A percentile compares a stretch with the other conserved stretches of the same genome.
phyloP scores from a whole-genome alignment of 2,888 invertebrate species.

The Belgica antarctica region DNA sequence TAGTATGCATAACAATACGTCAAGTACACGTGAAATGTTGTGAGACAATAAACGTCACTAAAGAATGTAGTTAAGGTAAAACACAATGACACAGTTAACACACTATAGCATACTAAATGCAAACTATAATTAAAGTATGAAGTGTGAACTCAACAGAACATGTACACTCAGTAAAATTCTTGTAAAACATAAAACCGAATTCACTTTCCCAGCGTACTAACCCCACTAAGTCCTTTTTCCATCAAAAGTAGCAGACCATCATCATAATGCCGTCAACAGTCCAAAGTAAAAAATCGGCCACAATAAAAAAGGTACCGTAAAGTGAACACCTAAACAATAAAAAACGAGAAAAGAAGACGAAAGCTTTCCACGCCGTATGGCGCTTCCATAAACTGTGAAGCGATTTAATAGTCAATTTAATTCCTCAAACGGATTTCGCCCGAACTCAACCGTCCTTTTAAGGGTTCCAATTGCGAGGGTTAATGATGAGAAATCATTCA shows the following conservation, averaged over 20 bases:
- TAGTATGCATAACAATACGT: too few species aligned
- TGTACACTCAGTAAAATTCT: too few species aligned
- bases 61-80: too few species aligned
- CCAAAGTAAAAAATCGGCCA: not conserved
- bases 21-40: too few species aligned
- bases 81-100: too few species aligned
- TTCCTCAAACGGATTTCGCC: conserved; percentile 19
- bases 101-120: too few species aligned
- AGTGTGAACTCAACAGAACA: too few species aligned
- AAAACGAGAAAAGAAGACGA: conserved; percentile 9
- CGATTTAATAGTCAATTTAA: conserved; percentile 26
- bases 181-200: too few species aligned
- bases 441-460: not conserved
- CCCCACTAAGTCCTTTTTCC: not conserved
- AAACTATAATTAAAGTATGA: too few species aligned
- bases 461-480: not conserved
- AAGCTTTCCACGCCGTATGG: conserved; percentile 13
- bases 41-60: too few species aligned
- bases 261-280: conserved; percentile 9
- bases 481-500: conserved; percentile 22
- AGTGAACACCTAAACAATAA: too few species aligned
- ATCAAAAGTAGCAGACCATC: not conserved
- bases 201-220: not conserved
- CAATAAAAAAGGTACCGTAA: too few species aligned
- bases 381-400: conserved; percentile 15